A percentile compares a stretch with the other conserved stretches of the same genome.
Evolutionary conservation across 2,797 vertebrate species (phyloP).

Genomic region (Acropternis orthonyx): DNA sequence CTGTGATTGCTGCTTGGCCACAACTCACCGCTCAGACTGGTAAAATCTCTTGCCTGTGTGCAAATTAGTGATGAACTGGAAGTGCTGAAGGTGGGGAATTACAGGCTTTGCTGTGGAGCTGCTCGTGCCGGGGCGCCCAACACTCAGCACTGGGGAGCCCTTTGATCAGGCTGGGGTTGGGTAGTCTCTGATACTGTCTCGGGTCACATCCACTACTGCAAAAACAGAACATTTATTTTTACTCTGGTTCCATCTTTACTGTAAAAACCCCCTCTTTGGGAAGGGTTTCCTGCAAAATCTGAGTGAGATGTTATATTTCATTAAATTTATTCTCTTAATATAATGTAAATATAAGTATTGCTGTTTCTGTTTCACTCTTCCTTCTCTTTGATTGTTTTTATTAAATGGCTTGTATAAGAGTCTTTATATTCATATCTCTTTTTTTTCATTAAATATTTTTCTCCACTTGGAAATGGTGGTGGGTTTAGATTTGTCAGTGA

Average conservation of each 20-base stretch:
- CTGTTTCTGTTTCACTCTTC: neutral
- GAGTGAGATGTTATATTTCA: conserved; percentile 45
- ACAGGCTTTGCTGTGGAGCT: neutral
- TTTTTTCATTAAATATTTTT: conserved; percentile 41
- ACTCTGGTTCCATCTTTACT: neutral
- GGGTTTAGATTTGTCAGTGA: neutral
- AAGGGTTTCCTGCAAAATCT: conserved; percentile 15
- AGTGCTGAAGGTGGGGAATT: neutral
- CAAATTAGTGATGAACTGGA: neutral
- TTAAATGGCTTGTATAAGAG: conserved; percentile 9
- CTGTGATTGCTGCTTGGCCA: neutral
- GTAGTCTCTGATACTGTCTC: neutral
- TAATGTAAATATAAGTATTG: conserved; percentile 51
- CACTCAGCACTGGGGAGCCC: neutral
- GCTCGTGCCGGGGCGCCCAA: too few species aligned
- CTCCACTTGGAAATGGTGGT: neutral
- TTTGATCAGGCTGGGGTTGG: neutral
- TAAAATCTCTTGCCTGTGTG: neutral
- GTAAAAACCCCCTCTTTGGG: neutral
- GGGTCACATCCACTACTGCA: conserved; percentile 12
- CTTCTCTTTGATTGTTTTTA: neutral
- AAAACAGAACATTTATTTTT: neutral
- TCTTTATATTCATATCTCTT: neutral
- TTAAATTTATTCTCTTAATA: conserved; percentile 64
- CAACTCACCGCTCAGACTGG: neutral